These are phyloP conservation scores for Tympanoctomys barrerae DNA, from an alignment of 2,797 vertebrate genomes.

Conservation along the genomic window DNA sequence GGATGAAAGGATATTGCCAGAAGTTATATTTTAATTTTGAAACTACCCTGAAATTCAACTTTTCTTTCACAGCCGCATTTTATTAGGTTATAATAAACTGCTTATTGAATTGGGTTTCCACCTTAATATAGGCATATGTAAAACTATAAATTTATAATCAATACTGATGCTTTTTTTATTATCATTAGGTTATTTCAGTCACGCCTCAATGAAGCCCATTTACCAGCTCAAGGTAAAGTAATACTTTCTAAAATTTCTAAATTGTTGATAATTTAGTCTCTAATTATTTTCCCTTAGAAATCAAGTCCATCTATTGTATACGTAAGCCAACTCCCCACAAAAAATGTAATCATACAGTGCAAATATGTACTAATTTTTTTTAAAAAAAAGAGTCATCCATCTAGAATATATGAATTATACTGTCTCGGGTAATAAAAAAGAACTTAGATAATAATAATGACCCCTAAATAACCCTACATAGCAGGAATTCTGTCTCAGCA, in stretches of 20 bases:
- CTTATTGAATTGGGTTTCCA: neutral
- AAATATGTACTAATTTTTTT: neutral
- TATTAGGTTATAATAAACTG: slow-evolving; percentile 3
- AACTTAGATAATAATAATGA: neutral
- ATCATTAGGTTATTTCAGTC: slow-evolving; percentile 90
- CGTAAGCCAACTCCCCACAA: neutral
- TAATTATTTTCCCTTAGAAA: neutral
- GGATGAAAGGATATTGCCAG: neutral
- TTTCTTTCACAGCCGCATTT: slow-evolving; percentile 33
- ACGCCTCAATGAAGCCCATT: slow-evolving; percentile 81
- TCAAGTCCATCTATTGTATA: neutral
- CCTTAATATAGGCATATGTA: slow-evolving; percentile 24
- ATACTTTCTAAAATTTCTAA: slow-evolving; percentile 52
- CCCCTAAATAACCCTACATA: neutral
- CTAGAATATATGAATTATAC: neutral
- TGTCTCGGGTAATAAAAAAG: neutral
- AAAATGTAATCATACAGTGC: neutral
- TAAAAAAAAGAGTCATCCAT: neutral
- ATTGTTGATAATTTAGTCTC: slow-evolving; percentile 44
- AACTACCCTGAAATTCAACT: slow-evolving; percentile 46
- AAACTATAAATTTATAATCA: slow-evolving; percentile 20
- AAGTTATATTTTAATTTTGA: slow-evolving; percentile 25
- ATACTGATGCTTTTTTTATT: neutral
- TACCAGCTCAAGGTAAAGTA: slow-evolving; percentile 84
- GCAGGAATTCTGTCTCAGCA: neutral